These are phyloP conservation scores for Microcebus murinus DNA, from an alignment of 2,113 vertebrate species.

Conservation along the genomic window DNA sequence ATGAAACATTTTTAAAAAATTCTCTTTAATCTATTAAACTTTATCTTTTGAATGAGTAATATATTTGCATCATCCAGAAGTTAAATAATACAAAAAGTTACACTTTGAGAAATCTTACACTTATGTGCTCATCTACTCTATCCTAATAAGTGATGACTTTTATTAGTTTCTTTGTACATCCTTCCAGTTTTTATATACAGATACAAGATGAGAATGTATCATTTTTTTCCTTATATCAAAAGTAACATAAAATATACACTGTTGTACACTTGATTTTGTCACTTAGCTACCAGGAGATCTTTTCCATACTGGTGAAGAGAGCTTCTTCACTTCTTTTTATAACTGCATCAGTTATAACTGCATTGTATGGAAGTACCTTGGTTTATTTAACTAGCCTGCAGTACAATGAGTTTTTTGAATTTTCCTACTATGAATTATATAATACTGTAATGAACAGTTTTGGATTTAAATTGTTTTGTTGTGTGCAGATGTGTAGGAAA, in stretches of 20 bases:
- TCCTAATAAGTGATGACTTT: background rate
- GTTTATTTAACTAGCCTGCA: conserved; percentile 2
- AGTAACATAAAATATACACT: background rate
- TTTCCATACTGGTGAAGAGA: background rate
- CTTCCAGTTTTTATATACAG: background rate
- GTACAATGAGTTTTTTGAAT: conserved; percentile 1
- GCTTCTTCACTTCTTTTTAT: background rate
- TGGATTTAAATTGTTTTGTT: conserved; percentile 16
- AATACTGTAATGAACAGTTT: background rate
- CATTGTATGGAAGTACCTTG: background rate
- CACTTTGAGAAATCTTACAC: background rate
- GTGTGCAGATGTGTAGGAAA: background rate
- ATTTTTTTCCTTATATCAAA: background rate
- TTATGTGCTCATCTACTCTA: background rate
- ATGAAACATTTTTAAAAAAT: background rate
- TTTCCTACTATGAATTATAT: background rate
- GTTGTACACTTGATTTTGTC: background rate
- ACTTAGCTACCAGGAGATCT: background rate
- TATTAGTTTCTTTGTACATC: background rate
- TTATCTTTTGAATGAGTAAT: conserved; percentile 30
- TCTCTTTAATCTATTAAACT: background rate
- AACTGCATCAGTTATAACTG: background rate
- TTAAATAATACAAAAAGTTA: background rate
- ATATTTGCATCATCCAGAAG: conserved; percentile 1
- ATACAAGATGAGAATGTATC: background rate